Evolutionary conservation across 1,140 invertebrate genomes (phyloP).

Genomic region (Plodia interpunctella): DNA sequence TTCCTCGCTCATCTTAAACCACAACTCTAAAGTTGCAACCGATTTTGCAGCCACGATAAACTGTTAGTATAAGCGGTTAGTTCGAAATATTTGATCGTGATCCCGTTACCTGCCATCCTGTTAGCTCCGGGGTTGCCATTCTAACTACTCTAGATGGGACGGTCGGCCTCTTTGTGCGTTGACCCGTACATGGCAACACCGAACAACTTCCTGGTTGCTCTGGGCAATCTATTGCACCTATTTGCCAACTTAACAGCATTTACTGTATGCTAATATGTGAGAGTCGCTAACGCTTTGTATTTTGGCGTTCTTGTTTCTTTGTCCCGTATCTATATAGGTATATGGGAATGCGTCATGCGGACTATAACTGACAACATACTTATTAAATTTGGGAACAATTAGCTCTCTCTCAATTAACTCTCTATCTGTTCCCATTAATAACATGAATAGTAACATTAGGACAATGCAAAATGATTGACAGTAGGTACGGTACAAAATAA

Average conservation of each 20-base stretch:
- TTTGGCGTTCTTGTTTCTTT: background rate
- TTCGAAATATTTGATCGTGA: slow-evolving; percentile 50
- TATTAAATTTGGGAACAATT: too few species aligned
- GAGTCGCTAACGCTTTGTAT: background rate
- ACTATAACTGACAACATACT: too few species aligned
- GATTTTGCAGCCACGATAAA: background rate
- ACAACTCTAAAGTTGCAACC: background rate
- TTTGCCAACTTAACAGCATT: slow-evolving; percentile 8
- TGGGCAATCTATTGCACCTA: slow-evolving; percentile 11
- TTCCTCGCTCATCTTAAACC: background rate
- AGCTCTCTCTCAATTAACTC: too few species aligned
- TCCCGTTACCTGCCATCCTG: slow-evolving; percentile 41
- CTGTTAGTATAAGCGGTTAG: background rate
- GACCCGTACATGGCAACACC: slow-evolving; percentile 60
- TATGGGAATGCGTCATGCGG: too few species aligned
- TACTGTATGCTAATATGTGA: slow-evolving; percentile 4
- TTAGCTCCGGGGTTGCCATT: slow-evolving; percentile 21
- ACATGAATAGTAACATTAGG: too few species aligned
- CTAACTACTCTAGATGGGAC: slow-evolving; percentile 39
- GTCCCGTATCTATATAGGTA: too few species aligned
- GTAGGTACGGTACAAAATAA: too few species aligned
- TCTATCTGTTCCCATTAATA: too few species aligned
- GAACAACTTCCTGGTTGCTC: slow-evolving; percentile 43
- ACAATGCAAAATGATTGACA: too few species aligned
- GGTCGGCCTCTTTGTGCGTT: slow-evolving; percentile 64